Conservation (phyloP, 2,888 invertebrate species). For the Criorhina ranunculi region DNA sequence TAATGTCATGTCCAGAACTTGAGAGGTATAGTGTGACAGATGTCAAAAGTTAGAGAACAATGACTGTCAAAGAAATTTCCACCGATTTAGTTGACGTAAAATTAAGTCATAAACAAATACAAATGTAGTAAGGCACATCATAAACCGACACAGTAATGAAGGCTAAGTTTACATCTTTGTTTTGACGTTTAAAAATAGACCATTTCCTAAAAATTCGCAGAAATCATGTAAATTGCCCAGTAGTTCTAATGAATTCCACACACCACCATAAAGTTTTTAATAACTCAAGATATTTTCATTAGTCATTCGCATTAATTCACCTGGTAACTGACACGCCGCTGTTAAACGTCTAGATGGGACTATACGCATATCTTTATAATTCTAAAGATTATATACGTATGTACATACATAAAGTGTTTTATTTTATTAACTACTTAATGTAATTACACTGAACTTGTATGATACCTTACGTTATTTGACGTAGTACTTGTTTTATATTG, state of each 20-base stretch:
- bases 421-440: slow-evolving; percentile 3
- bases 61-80: too few species aligned
- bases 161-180: neutral
- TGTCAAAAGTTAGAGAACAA: too few species aligned
- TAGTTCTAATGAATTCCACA: neutral
- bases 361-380: slow-evolving; percentile 8
- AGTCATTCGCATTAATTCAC: slow-evolving; percentile 29
- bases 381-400: slow-evolving; percentile 13
- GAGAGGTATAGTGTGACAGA: too few species aligned
- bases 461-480: neutral
- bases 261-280: slow-evolving; percentile 28
- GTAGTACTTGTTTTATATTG: neutral
- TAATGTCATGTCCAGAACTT: neutral
- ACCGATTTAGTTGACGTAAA: too few species aligned
- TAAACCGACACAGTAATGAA: too few species aligned
- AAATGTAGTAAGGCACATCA: too few species aligned
- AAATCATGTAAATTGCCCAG: neutral
- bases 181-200: neutral
- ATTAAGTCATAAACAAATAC: too few species aligned
- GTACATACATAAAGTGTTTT: neutral
- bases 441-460: too few species aligned
- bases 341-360: neutral
- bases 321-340: slow-evolving; percentile 44
- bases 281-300: neutral
- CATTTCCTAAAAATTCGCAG: neutral